Evolutionary conservation across 2,113 vertebrate species (phyloP), one percentile per base, ranked within the genome.

Genomic region (Xenopus laevis): DNA sequence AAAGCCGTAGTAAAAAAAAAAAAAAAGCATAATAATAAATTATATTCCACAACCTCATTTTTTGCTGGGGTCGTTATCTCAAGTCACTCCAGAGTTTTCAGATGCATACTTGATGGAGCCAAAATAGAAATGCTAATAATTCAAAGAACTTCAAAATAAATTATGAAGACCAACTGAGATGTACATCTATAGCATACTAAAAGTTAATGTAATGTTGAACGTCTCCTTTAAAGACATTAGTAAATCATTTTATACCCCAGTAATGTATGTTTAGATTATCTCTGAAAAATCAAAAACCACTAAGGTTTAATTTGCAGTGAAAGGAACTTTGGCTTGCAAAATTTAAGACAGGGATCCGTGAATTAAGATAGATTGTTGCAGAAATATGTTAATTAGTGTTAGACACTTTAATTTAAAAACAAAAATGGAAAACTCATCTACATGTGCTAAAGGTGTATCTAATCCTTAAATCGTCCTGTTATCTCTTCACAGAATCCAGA

Each of bases 401-500:
- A 60, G 18, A 13, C 27, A 21, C 6, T 60, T 13, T 16, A 13
- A 20, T 13, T 13, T 59, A 47, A 60, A 78, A 71, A 53, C 82
- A 80, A 60, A 27, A 65, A 66, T 61, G 23, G 23, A 27, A 40
- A 40, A 40, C 2, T 4, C 33, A 40, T 40, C 33, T 40, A 6
- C 23, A 27, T 27, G 23, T 7, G 6, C 30, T 3, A 1, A 20
- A 47, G 21, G 17, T 67, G 79, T 83, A 81, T 84, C 87, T 92
- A 88, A 91, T 87, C 87, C 80, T 82, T 86, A 79, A 91, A 83
- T 92, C 88, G 86, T 94, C 4, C 23, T 91, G 88, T 90, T 83
- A 85, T 91, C 87, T 92, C 83, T 96, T 96, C 94, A 78, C 96
- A 99, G 98, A 95, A 99, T 82, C 98, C 98, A 68, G 98, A 99